Conservation (phyloP, 53 echinoderm and acorn worm genomes). For the Antedon mediterranea region DNA sequence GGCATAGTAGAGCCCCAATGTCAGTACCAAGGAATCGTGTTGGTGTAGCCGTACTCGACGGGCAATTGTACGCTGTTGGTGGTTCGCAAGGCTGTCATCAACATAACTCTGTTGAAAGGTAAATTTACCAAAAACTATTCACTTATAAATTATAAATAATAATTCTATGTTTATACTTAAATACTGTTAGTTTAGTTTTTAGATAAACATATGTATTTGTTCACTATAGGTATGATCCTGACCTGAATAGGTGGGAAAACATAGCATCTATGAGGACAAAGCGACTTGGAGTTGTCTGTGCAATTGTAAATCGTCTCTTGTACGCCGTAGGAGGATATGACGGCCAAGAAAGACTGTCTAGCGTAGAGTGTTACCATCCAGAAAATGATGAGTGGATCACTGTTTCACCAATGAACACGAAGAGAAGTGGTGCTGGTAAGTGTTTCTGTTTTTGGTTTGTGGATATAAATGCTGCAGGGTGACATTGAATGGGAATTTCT, state of each 20-base stretch:
- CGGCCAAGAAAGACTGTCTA: slow-evolving; percentile 50
- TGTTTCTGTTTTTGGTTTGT: background rate
- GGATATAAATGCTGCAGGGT: too few relatives aligned
- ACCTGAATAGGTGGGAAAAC: slow-evolving; percentile 71
- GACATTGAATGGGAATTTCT: too few relatives aligned
- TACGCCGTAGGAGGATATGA: slow-evolving; percentile 97
- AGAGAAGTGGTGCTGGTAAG: slow-evolving; percentile 88
- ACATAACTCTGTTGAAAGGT: slow-evolving; percentile 92
- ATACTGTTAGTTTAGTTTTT: too few relatives aligned
- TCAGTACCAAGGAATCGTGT: slow-evolving; percentile 74
- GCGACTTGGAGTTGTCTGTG: slow-evolving; percentile 79
- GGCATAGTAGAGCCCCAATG: slow-evolving; percentile 70
- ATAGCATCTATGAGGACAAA: slow-evolving; percentile 72
- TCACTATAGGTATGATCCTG: slow-evolving; percentile 53
- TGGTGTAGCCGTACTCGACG: slow-evolving; percentile 81
- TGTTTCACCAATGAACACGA: slow-evolving; percentile 69
- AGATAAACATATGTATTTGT: too few relatives aligned
- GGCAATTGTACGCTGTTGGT: slow-evolving; percentile 78
- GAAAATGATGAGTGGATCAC: slow-evolving; percentile 77
- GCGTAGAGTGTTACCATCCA: slow-evolving; percentile 88
- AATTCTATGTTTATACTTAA: too few relatives aligned
- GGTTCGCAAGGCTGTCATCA: slow-evolving; percentile 84
- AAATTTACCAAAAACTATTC: background rate
- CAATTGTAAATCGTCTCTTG: slow-evolving; percentile 77
- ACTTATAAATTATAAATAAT: background rate